Evolutionary conservation across 2,888 invertebrate genomes (phyloP), one percentile per base, ranked within the genome.

Genomic region (Platerodrilus igneus): DNA sequence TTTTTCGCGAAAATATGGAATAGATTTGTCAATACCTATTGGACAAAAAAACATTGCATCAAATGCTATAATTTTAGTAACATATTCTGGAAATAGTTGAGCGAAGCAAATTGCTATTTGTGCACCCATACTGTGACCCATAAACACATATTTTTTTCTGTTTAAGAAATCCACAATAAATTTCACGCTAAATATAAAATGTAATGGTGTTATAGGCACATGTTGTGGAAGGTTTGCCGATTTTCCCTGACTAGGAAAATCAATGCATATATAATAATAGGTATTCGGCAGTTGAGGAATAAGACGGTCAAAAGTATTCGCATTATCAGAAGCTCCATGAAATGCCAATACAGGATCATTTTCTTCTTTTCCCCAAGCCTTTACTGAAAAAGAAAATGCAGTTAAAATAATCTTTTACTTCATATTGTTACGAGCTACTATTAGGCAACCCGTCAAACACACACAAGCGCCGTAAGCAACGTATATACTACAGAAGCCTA

Each of bases 201-300:
- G 73, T 10, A 67, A 59, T 0, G 63, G 42, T 23, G 66, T 64
- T 21, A 75, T 43, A 57, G 54, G 56, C 17, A 61, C 36, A 40
- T 52, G 40, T 10, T 52, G 47, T 0, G 75, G 75, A 22, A 73
- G 70, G 13, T 71, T 71, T 34, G 74, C 73, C 0, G 79, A 79
- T 20, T 62, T 69, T 1, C 79, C 79, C 45, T 73, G 77, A 0
- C 83, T 78, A 0, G 80, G 80, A 2, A 79, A 59, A 51, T 81
- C 80, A 26, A 72, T 56, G 40, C 67, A 66, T 16, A 72, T 62
- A 51, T 58, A 75, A 51, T 53, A 72, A 57, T 51, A 68, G 18
- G 4, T 59, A 8, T 55, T 59, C 0, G 79, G 75, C 20, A 82
- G 55, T 10, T 70, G 55, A 8, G 70, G 70, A 10, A 78, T 68